Evolutionary conservation across 2,797 vertebrate genomes (phyloP), one percentile per base, ranked within the genome.

Genomic region (Rhinogobio ventralis): DNA sequence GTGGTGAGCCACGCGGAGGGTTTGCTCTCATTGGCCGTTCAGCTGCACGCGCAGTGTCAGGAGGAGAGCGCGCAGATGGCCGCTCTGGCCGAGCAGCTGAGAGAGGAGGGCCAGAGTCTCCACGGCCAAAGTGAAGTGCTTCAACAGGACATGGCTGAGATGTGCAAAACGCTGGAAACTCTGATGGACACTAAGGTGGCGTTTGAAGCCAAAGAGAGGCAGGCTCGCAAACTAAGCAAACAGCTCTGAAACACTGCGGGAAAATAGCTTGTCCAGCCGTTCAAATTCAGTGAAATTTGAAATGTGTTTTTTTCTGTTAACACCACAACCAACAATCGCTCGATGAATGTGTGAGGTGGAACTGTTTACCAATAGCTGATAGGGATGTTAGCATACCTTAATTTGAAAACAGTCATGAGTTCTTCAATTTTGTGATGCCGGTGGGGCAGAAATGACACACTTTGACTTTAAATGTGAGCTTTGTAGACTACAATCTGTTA

Each of bases 101-200:
- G 82, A 49, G 83, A 87, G 30, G 87, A 89, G 71, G 51, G 80
- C 57, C 80, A 85, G 46, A 72, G 57, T 74, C 74, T 69, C 49
- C 62, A 42, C 51, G 30, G 77, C 60, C 74, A 86, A 39, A 73
- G 33, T 7, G 28, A 67, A 0, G 19, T 66, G 84, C 57, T 67
- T 36, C 73, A 87, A 68, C 83, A 87, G 57, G 91, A 93, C 82
- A 89, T 91, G 90, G 86, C 72, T 7, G 85, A 85, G 0, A 82
- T 93, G 57, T 84, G 84, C 71, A 91, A 91, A 71, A 72, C 86
- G 3, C 68, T 93, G 75, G 87, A 83, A 19, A 83, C 87, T 55
- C 87, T 93, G 83, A 87, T 92, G 82, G 93, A 93, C 81, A 91
- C 90, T 74, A 92, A 93, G 81, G 85, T 89, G 10, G 92, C 91